A percentile compares a stretch with the other conserved stretches of the same genome.
Conservation (phyloP, 2,113 vertebrate species). For the Oceanodroma tethys region DNA sequence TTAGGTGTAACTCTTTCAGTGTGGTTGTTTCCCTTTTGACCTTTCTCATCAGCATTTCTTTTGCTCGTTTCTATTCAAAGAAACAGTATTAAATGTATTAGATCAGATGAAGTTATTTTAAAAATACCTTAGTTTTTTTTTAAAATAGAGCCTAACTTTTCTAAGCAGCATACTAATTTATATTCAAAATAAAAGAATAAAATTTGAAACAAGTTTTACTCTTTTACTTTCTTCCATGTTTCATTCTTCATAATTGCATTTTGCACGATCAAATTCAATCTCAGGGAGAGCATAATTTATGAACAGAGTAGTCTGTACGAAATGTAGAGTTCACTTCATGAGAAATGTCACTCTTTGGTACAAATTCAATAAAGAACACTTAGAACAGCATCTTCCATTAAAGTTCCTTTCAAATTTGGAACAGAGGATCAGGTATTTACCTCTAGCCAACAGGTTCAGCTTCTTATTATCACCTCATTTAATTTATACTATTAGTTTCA, state of each 20-base stretch:
- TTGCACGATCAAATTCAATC: neutral
- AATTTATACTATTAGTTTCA: neutral
- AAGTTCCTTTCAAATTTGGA: neutral
- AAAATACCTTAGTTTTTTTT: neutral
- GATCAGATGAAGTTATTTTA: neutral
- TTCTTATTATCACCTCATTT: neutral
- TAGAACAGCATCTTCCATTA: neutral
- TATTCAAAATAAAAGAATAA: neutral
- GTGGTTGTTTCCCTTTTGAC: neutral
- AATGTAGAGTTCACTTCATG: neutral
- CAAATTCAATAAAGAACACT: neutral
- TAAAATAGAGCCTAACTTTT: neutral
- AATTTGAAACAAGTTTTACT: neutral
- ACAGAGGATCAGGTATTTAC: neutral
- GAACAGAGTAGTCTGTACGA: neutral
- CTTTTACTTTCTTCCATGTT: neutral
- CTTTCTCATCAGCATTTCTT: neutral
- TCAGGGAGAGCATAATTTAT: neutral
- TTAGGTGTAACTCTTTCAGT: neutral
- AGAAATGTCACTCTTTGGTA: neutral
- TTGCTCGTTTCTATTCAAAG: neutral
- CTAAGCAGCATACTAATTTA: neutral
- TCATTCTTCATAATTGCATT: neutral
- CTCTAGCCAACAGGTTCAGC: neutral
- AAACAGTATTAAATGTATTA: neutral